A percentile compares a stretch with the other conserved stretches of the same genome.
Evolutionary conservation across 2,113 vertebrate species (phyloP).

Genomic region (Eonycteris spelaea): DNA sequence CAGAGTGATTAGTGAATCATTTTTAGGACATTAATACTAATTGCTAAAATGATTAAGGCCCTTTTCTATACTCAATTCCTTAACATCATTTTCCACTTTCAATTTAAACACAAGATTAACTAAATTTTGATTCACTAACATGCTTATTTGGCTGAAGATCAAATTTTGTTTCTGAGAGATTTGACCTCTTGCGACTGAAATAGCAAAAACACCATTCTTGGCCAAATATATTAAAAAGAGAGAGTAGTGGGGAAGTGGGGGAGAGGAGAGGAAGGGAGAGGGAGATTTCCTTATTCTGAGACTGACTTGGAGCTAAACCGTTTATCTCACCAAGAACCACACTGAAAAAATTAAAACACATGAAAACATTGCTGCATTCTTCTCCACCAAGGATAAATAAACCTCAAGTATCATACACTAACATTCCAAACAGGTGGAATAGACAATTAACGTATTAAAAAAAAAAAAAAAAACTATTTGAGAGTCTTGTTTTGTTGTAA

Average conservation of each 20-base stretch:
- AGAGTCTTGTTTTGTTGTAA: background rate
- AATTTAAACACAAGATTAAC: conserved; percentile 49
- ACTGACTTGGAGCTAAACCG: background rate
- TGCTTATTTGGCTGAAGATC: conserved; percentile 45
- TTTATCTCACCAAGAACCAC: background rate
- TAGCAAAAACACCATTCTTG: background rate
- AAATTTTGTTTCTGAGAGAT: conserved; percentile 38
- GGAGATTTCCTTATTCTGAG: background rate
- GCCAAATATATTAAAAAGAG: background rate
- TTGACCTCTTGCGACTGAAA: background rate
- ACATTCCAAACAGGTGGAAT: background rate
- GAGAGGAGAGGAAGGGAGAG: accelerated
- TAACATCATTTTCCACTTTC: conserved; percentile 64
- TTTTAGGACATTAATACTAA: conserved; percentile 67
- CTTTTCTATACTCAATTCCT: conserved; percentile 46
- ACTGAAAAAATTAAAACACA: background rate
- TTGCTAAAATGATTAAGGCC: conserved; percentile 57
- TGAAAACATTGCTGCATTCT: background rate
- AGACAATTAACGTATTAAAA: background rate
- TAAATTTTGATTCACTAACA: conserved; percentile 11
- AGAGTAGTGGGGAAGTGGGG: too few relatives aligned
- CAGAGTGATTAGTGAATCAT: conserved; percentile 60
- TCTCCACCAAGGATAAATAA: background rate
- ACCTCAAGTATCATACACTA: background rate
- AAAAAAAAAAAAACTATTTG: too few relatives aligned